Percentiles rank a stretch among this genome's conserved stretches.
These are phyloP conservation scores for Apostichopus leukothele DNA, from an alignment of 53 echinoderm and acorn worm species.

Conservation along the genomic window DNA sequence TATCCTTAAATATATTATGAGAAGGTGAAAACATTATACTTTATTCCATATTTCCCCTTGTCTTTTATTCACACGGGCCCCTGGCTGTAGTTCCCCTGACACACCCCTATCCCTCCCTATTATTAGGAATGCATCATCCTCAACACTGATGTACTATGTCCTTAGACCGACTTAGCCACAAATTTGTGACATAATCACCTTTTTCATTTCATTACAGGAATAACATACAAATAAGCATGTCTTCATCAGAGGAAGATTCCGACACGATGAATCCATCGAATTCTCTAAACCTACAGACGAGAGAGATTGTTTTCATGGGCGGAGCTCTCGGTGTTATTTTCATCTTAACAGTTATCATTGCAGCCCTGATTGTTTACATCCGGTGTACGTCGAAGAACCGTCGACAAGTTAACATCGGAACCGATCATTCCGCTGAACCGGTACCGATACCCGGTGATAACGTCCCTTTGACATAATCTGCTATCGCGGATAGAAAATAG, in stretches of 20 bases:
- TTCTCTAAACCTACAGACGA: background rate
- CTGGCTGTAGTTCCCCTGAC: too few relatives aligned
- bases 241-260: background rate
- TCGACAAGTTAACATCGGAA: background rate
- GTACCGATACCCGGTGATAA: background rate
- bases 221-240: background rate
- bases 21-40: too few relatives aligned
- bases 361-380: background rate
- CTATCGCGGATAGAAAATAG: too few relatives aligned
- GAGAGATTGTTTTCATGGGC: background rate
- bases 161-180: too few relatives aligned
- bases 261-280: background rate
- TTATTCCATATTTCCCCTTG: too few relatives aligned
- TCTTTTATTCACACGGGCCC: too few relatives aligned
- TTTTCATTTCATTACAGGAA: background rate
- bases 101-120: too few relatives aligned
- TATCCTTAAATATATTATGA: too few relatives aligned
- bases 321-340: background rate
- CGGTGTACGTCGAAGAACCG: background rate
- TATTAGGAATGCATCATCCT: too few relatives aligned
- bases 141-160: too few relatives aligned
- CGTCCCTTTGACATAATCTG: too few relatives aligned
- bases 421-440: background rate
- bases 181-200: too few relatives aligned
- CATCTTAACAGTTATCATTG: background rate